Evolutionary conservation across 2,797 vertebrate species (phyloP), one percentile per base, ranked within the genome.

Genomic region (Gambusia yucatana): DNA sequence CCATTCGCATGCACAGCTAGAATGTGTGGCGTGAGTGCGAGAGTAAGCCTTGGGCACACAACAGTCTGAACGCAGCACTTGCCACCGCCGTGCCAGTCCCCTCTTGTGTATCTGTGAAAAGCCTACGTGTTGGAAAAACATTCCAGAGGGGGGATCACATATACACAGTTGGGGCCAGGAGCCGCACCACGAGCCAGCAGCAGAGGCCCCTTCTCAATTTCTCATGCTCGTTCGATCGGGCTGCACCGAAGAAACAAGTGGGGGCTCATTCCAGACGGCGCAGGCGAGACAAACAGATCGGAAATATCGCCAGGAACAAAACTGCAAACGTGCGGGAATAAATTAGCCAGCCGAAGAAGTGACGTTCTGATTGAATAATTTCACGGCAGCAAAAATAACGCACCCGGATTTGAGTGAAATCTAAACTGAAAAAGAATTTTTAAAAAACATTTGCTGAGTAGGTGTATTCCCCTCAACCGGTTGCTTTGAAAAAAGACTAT

Each of bases 11-110:
- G 87, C 87, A 77, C 85, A 79, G 89, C 82, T 91, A 90, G 93
- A 96, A 96, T 96, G 94, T 96, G 90, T 87, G 89, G 92, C 28
- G 83, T 72, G 87, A 79, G 92, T 94, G 94, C 89, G 92, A 95
- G 85, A 93, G 92, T 89, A 89, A 90, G 93, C 85, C 92, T 82
- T 88, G 89, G 93, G 89, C 92, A 92, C 90, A 91, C 91, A 90
- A 88, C 88, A 89, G 89, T 88, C 92, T 89, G 92, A 87, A 92
- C 89, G 91, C 92, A 94, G 93, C 95, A 94, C 94, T 95, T 96
- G 91, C 88, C 94, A 96, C 92, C 77, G 44, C 84, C 84, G 89
- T 94, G 95, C 91, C 92, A 96, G 93, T 87, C 92, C 93, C 92
- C 92, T 95, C 88, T 88, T 88, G 91, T 84, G 82, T 92, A 88